Base-by-base conservation (phyloP, 53 echinoderm and acorn worm genomes). In the Apostichopus leukothele region DNA sequence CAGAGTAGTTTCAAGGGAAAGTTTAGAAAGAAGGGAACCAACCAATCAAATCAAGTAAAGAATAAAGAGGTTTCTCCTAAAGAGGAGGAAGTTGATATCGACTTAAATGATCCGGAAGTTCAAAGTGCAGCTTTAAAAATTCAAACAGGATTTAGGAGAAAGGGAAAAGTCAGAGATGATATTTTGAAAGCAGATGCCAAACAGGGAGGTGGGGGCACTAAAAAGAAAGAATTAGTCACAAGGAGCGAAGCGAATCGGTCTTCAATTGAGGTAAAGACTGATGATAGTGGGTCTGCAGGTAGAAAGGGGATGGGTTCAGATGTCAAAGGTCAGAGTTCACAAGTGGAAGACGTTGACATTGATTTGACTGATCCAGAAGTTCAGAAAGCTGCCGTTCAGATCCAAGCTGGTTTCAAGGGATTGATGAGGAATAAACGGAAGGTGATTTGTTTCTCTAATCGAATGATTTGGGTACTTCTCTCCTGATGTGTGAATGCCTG, bases 21-120 rank as follows among this genome's bases (percentile, higher is more conserved):
- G 4, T 84, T 84, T 67, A 20, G 12, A 13, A 84, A 67, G 20
- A 84, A 67, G 20, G 54, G 4, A n/a, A 19, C 6, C 0, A 39
- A 76, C 0, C 22, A 13, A 7, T 9, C 50, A 6, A 60, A 50
- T n/a, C 7, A 8, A 60, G 20, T 21, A 53, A 52, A 14, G 16
- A 78, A 80, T 50, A 80, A 80, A 52, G 14, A 8, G 7, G 26
- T 14, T 67, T 10, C 61, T 57, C 39, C 39, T 39, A 0, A 39
- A 0, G 60, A 23, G 75, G 95, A 94, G 88, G 94, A 92, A 88
- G 87, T 95, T 22, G 97, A 95, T 76, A 97, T 95, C 22, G 95
- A 95, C 83, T 78, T 97, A 27, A 90, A 83, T 39, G 95, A 97
- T 78, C 94, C 94, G 22, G 93, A 98, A 73, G 95, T 96, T 60